Evolutionary conservation across 2,888 invertebrate species (phyloP), one percentile per base, ranked within the genome.

Genomic region (Kryphioiulus occultus): DNA sequence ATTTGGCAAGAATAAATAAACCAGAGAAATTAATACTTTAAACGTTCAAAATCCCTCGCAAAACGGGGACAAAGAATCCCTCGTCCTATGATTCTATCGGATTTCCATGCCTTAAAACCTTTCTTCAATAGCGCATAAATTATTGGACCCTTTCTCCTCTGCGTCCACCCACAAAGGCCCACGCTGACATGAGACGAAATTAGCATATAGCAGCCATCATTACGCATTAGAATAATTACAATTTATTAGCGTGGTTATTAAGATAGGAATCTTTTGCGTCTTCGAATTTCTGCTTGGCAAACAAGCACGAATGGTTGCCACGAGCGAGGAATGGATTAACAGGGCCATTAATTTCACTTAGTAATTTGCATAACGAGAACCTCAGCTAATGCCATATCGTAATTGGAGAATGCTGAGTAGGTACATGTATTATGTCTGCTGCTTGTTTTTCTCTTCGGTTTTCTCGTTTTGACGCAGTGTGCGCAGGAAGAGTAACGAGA

Each of bases 191-290:
- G 9, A 59, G 59, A 59, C 59, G 59, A 59, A 12, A 59, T 59
- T 59, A 59, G 59, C 59, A 59, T 59, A 59, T n/a, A 59, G 59
- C 59, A 59, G 59, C 59, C 22, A 59, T 59, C 59, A 59, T 59
- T 59, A 59, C 59, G n/a, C 59, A 59, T 59, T 59, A 59, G 7
- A 59, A 59, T 19, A 59, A 59, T 59, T 59, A 59, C n/a, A 59
- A 59, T 59, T 59, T 59, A 59, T 59, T 59, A 59, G 59, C n/a
- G n/a, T 59, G 59, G 59, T 59, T 59, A 59, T 59, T 59, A 59
- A 59, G 59, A 59, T 59, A 59, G 59, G 59, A n/a, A 59, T 59
- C 59, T 59, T 59, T 19, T n/a, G 59, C 3, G 59, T 59, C 59
- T 59, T 47, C 22, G 59, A 9, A 59, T 59, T 59, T n/a, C 59